Base-by-base conservation (phyloP, 2,888 invertebrate genomes). In the Drosophila paramelanica region DNA sequence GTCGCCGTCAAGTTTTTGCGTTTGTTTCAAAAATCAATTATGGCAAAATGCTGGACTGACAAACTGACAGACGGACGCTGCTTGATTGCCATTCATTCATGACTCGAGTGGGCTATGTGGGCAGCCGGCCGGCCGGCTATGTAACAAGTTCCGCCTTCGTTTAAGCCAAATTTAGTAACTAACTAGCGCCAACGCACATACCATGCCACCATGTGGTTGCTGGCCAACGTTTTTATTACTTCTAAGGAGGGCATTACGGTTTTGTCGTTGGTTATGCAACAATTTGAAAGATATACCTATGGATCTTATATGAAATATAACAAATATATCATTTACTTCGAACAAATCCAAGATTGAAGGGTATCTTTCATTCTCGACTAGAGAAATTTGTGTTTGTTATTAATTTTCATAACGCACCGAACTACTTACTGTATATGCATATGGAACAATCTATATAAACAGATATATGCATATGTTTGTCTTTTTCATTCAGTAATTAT, bases 131-230 rank as follows among this genome's bases (percentile, higher is more conserved):
- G 79, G 88, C 79, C 80, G 76, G 89, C 89, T 82, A 86, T 71
- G 80, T 86, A 85, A 85, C 85, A 88, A 89, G 89, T 85, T 89
- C 86, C 84, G 89, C 89, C 89, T 86, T 79, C 88, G 73, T 88
- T 86, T 89, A 88, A 75, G 84, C 89, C 89, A 86, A 86, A 88
- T 89, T 88, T 83, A 89, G 90, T 83, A 86, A 86, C 75, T 89
- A 76, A 88, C 80, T 86, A 83, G 70, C 84, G 77, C 67, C 81
- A 81, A 75, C 81, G 73, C 73, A 62, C 73, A 73, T 66, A 67
- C 87, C 57, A 23, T 20, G 46, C 41, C 31, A 36, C 20, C 47
- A 42, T 17, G 13, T 45, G 10, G 36, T 17, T 33, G 39, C 27
- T 49, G 47, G 23, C 23, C 33, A 56, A 46, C 65, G 33, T 41